A percentile compares a stretch with the other conserved stretches of the same genome.
Conservation (phyloP, 2,113 vertebrate genomes). For the Grammomys surdaster region DNA sequence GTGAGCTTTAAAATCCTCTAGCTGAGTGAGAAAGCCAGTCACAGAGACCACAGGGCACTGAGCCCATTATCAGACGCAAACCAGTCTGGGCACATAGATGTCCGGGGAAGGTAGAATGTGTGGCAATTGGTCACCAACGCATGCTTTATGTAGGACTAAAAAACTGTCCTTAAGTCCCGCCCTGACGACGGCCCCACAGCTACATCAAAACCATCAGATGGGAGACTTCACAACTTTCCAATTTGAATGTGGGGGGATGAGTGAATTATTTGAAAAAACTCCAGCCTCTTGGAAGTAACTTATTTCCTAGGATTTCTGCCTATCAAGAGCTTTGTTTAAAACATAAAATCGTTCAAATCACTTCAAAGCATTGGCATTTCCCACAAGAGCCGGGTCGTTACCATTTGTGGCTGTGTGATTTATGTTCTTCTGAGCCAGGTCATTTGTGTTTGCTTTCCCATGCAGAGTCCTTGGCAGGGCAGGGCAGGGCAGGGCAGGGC, state of each 20-base stretch:
- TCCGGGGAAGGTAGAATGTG: too few relatives aligned
- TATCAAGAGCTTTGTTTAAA: conserved; percentile 17
- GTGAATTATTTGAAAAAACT: not conserved
- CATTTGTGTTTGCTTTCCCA: not conserved
- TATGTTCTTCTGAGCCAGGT: not conserved
- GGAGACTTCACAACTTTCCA: fast-evolving
- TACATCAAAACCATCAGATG: not conserved
- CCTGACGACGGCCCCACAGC: fast-evolving
- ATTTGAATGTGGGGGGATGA: not conserved
- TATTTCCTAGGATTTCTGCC: not conserved
- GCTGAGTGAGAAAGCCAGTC: too few relatives aligned
- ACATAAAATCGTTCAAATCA: not conserved
- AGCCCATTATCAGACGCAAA: not conserved
- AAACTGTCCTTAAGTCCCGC: not conserved
- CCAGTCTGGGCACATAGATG: not conserved
- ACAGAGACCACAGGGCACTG: fast-evolving
- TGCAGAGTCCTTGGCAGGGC: too few relatives aligned
- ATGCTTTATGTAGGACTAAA: fast-evolving
- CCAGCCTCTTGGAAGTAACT: not conserved
- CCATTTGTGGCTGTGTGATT: not conserved
- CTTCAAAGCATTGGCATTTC: not conserved
- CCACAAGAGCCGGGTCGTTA: not conserved
- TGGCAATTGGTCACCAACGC: not conserved
- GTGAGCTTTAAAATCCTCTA: not conserved
- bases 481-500: too few relatives aligned